Conservation (phyloP, 1,140 invertebrate species). For the Cotesia chilonis region DNA sequence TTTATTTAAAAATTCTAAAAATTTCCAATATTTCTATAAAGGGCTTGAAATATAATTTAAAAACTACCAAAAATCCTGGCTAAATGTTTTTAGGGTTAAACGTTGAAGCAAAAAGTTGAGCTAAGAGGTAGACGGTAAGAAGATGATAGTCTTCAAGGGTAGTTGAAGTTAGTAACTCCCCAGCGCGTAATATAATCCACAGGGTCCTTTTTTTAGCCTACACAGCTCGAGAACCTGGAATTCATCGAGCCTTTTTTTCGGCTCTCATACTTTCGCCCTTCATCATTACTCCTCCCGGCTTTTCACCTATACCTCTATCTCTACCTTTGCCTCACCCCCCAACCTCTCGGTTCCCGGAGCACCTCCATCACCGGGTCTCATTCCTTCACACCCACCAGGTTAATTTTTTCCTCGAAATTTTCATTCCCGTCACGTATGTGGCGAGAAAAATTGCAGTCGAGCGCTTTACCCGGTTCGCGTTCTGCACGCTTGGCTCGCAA, state of each 20-base stretch:
- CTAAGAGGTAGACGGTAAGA: conserved; percentile 17
- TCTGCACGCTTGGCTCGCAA: conserved; percentile 60
- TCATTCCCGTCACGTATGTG: conserved; percentile 66
- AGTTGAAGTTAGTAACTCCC: conserved; percentile 46
- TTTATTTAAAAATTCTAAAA: too few species aligned
- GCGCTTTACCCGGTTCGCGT: conserved; percentile 65
- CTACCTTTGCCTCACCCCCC: not conserved
- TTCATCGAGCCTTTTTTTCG: conserved; percentile 48
- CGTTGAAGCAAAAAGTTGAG: not conserved
- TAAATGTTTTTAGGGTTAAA: not conserved
- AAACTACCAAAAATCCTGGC: too few species aligned
- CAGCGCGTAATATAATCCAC: conserved; percentile 43
- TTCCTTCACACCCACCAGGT: conserved; percentile 13
- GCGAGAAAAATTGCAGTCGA: conserved; percentile 68
- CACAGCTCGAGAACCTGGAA: conserved; percentile 42
- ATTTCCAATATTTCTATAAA: too few species aligned
- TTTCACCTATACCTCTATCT: conserved; percentile 25
- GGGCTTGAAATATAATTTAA: too few species aligned
- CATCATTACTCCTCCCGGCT: conserved; percentile 20
- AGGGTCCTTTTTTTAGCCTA: conserved; percentile 35
- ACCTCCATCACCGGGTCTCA: conserved; percentile 22
- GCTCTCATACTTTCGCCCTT: conserved; percentile 23
- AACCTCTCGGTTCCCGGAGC: conserved; percentile 7
- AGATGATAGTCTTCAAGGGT: conserved; percentile 40
- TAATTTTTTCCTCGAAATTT: conserved; percentile 52